Conservation (phyloP, 2,113 vertebrate species). For the Eulacestoma nigropectus region DNA sequence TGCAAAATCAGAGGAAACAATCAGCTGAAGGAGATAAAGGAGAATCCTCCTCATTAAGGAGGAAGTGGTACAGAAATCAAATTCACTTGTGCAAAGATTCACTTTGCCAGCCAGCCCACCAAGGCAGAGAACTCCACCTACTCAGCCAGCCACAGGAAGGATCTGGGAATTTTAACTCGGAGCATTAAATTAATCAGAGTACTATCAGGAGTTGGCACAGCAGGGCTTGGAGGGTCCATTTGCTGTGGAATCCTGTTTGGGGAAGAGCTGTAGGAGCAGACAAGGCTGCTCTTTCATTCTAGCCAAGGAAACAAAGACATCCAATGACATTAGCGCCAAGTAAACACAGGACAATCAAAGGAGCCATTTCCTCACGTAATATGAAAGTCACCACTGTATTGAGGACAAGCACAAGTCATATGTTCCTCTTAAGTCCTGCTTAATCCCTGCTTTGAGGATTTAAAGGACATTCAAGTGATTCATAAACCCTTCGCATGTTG, state of each 20-base stretch:
- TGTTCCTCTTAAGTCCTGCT: slow-evolving; percentile 40
- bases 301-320: neutral
- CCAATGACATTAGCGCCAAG: neutral
- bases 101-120: neutral
- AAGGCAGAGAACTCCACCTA: neutral
- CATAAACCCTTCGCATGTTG: neutral
- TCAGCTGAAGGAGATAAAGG: neutral
- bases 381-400: slow-evolving; percentile 14
- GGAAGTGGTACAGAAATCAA: neutral
- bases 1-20: neutral
- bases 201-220: neutral
- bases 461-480: slow-evolving; percentile 30
- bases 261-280: neutral
- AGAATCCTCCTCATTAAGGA: neutral
- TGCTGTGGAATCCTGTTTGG: neutral
- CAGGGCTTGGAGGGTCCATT: neutral
- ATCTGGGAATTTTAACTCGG: neutral
- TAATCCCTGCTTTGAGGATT: slow-evolving; percentile 58
- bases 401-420: slow-evolving; percentile 45
- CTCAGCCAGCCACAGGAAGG: neutral
- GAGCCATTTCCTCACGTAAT: neutral
- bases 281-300: neutral
- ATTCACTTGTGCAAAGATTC: neutral
- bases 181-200: neutral
- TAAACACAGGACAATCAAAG: neutral